Evolutionary conservation across 2,113 vertebrate genomes (phyloP).

Genomic region (Callipepla squamata): DNA sequence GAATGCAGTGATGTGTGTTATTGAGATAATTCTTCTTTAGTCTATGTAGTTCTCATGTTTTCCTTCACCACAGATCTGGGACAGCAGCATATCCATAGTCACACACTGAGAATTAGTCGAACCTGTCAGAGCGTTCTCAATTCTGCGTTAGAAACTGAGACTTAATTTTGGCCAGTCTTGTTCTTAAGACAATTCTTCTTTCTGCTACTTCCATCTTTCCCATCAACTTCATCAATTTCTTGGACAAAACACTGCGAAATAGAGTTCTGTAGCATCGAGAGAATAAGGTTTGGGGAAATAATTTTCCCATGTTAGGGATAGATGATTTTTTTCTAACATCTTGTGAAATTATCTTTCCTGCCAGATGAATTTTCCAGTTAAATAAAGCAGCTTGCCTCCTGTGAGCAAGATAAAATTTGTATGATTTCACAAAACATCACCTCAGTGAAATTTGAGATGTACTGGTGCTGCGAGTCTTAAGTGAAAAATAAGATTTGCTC

Average conservation of each 20-base stretch:
- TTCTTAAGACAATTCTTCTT: not conserved
- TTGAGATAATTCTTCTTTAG: not conserved
- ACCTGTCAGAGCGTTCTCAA: not conserved
- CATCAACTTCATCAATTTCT: not conserved
- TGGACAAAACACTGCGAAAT: not conserved
- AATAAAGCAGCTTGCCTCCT: not conserved
- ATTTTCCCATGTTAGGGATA: not conserved
- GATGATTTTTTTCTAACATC: not conserved
- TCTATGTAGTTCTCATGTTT: not conserved
- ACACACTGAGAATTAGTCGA: not conserved
- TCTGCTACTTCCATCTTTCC: not conserved
- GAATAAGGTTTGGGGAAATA: not conserved
- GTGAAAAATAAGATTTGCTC: conserved; percentile 26
- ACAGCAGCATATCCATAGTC: not conserved
- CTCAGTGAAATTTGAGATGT: not conserved
- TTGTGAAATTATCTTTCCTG: not conserved
- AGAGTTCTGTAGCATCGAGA: not conserved
- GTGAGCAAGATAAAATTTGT: not conserved
- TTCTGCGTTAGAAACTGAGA: not conserved
- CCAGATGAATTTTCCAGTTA: not conserved
- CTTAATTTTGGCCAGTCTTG: not conserved
- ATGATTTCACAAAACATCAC: not conserved
- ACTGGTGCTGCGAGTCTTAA: not conserved
- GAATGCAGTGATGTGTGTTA: not conserved
- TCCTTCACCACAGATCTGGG: not conserved